Percentiles rank a stretch among this genome's conserved stretches.
phyloP scores from a whole-genome alignment of 2,113 vertebrate species.

The Bos indicus region DNA sequence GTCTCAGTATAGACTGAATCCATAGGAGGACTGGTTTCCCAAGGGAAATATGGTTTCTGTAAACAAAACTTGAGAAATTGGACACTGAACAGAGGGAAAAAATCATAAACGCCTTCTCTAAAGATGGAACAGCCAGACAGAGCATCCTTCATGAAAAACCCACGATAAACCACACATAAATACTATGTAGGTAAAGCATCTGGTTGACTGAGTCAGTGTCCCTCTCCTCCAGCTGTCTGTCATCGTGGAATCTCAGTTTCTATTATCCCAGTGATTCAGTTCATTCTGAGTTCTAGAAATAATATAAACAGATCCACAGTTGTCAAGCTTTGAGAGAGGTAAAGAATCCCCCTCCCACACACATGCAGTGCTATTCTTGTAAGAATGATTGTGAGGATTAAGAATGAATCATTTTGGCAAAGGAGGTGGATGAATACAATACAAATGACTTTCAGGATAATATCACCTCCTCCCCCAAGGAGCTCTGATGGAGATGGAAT shows the following conservation, averaged over 20 bases:
- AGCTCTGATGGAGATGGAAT: background rate
- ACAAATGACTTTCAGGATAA: conserved; percentile 1
- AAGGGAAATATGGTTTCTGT: background rate
- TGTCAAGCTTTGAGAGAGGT: background rate
- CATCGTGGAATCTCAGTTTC: background rate
- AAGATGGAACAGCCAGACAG: background rate
- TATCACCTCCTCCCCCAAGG: background rate
- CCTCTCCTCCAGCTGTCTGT: background rate
- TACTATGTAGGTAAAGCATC: background rate
- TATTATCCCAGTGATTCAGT: background rate
- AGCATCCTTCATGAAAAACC: background rate
- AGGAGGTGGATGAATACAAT: background rate
- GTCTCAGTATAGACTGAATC: background rate
- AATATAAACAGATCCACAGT: background rate
- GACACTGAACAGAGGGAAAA: background rate
- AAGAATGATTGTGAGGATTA: background rate
- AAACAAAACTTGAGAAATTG: background rate
- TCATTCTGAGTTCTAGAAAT: background rate
- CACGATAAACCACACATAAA: background rate
- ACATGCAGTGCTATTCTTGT: background rate
- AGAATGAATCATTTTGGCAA: conserved; percentile 40
- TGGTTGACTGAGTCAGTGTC: background rate
- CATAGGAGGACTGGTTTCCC: background rate
- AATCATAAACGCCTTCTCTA: background rate
- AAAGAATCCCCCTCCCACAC: background rate